A percentile compares a stretch with the other conserved stretches of the same genome.
These are phyloP conservation scores for Rhinoptilus africanus DNA, from an alignment of 2,113 vertebrate species.

Conservation along the genomic window DNA sequence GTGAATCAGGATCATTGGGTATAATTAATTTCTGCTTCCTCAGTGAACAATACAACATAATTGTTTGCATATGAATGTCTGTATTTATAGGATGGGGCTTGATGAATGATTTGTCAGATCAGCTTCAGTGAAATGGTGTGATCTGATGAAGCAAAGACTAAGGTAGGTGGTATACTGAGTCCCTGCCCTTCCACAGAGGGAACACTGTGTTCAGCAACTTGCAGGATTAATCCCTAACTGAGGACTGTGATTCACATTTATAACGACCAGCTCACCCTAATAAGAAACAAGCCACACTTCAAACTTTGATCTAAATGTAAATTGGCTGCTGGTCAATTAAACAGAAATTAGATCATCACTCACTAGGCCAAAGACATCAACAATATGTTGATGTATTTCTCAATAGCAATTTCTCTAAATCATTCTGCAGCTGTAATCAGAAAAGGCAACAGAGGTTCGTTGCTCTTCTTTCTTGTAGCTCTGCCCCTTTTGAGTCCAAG, in stretches of 20 bases:
- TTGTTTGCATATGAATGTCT: background rate
- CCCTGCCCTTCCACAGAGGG: background rate
- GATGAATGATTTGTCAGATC: background rate
- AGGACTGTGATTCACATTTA: background rate
- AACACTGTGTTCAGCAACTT: background rate
- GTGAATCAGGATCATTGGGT: background rate
- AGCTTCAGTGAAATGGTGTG: background rate
- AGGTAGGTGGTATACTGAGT: background rate
- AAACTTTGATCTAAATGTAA: conserved; percentile 43
- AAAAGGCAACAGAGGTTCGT: conserved; percentile 24
- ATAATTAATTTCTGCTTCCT: background rate
- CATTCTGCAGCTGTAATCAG: conserved; percentile 54
- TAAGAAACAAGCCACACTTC: background rate
- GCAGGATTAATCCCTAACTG: background rate
- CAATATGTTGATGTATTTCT: conserved; percentile 53
- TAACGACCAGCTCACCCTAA: background rate
- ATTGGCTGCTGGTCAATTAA: conserved; percentile 65
- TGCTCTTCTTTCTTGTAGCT: background rate
- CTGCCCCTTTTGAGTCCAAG: background rate
- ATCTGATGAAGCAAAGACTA: background rate
- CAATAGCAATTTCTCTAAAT: conserved; percentile 58
- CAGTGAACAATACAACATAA: background rate
- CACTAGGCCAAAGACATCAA: conserved; percentile 41
- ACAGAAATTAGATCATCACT: conserved; percentile 68
- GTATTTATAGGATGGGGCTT: background rate